phyloP scores from a whole-genome alignment of 2,888 invertebrate species.

The Sphecodes monilicornis region DNA sequence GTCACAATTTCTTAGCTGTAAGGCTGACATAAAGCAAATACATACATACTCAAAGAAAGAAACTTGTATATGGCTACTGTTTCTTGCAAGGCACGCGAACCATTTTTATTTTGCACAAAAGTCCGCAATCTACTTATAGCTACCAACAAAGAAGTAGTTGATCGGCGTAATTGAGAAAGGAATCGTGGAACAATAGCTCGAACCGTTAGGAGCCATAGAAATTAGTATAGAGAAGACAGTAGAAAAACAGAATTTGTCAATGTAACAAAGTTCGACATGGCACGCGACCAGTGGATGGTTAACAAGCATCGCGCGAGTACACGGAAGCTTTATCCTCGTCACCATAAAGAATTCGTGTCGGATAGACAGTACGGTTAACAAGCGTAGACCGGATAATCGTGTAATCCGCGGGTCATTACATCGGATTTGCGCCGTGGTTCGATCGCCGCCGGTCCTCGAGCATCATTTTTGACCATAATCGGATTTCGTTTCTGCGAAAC shows the following conservation, averaged over 20 bases:
- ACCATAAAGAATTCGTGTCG: neutral
- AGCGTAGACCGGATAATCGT: slow-evolving; percentile 16
- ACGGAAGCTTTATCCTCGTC: neutral
- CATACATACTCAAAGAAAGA: too few species aligned
- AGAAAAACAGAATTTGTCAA: neutral
- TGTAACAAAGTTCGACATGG: neutral
- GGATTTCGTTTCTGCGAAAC: slow-evolving; percentile 70
- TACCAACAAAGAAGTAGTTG: too few species aligned
- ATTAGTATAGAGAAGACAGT: too few species aligned
- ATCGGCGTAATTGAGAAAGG: too few species aligned
- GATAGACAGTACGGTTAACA: slow-evolving; percentile 3
- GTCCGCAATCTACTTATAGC: too few species aligned
- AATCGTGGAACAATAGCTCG: too few species aligned
- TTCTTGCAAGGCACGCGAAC: too few species aligned
- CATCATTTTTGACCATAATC: slow-evolving; percentile 65
- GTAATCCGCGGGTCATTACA: slow-evolving; percentile 50
- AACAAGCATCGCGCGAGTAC: neutral
- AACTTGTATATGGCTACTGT: too few species aligned
- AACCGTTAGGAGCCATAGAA: too few species aligned
- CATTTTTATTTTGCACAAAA: too few species aligned
- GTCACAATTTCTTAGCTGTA: too few species aligned
- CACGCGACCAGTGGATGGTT: neutral
- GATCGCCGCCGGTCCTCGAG: slow-evolving; percentile 1
- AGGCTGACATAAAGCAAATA: too few species aligned
- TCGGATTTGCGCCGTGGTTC: slow-evolving; percentile 13